Conservation (phyloP, 2,797 vertebrate species). For the Spinus pinus region DNA sequence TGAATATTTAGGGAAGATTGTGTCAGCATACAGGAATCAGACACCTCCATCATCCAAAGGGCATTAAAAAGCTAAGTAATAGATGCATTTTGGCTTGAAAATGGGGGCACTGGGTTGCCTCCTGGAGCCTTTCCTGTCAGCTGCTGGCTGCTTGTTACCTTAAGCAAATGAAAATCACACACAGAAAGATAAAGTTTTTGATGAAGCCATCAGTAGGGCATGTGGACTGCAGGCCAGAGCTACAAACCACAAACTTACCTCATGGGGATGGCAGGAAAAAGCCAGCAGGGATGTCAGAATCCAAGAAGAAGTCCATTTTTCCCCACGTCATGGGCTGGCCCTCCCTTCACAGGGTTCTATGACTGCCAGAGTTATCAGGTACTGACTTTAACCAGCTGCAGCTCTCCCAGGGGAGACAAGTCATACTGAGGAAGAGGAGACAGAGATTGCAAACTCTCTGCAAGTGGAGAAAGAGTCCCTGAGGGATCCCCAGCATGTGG, state of each 20-base stretch:
- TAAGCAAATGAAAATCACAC: background rate
- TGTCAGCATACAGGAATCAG: background rate
- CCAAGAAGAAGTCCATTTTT: background rate
- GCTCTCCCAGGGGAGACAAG: background rate
- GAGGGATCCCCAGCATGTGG: accelerated
- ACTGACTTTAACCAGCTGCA: background rate
- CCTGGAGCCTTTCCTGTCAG: background rate
- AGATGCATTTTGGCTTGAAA: background rate
- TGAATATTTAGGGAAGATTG: background rate
- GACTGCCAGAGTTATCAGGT: background rate
- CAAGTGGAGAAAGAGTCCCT: background rate
- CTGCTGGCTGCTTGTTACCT: background rate
- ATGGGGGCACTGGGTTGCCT: background rate
- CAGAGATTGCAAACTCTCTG: background rate
- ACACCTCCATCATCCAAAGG: background rate
- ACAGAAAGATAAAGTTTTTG: background rate
- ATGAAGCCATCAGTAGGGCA: background rate
- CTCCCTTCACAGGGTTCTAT: background rate
- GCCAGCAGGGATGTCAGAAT: background rate
- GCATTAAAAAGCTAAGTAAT: background rate
- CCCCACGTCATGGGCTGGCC: background rate
- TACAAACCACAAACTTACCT: background rate
- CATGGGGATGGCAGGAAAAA: background rate
- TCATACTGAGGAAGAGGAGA: background rate
- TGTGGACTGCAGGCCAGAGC: background rate